phyloP scores from a whole-genome alignment of 2,888 invertebrate species.

The Drosophila mercatorum region DNA sequence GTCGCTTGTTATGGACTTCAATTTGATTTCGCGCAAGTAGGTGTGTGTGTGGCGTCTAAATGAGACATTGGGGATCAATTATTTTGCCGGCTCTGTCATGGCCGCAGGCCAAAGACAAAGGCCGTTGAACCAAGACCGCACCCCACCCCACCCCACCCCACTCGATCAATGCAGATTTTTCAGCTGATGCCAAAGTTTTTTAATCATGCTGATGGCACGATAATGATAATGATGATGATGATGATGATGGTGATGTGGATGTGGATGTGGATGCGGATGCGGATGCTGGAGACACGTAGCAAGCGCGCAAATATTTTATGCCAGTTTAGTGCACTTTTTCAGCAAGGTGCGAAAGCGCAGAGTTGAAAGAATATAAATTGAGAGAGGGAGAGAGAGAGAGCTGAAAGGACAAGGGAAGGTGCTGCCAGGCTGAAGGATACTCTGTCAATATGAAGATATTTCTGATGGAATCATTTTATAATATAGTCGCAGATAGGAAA shows the following conservation, averaged over 20 bases:
- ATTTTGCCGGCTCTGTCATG: conserved; percentile 63
- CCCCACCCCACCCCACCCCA: not conserved
- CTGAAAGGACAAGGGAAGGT: not conserved
- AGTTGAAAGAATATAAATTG: not conserved
- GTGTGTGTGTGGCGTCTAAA: conserved; percentile 39
- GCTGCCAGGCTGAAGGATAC: not conserved
- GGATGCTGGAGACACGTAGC: conserved; percentile 48
- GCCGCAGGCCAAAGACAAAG: conserved; percentile 66
- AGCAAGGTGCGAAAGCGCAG: conserved; percentile 55
- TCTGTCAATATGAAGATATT: not conserved
- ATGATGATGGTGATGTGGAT: conserved; percentile 48
- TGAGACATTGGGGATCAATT: conserved; percentile 80
- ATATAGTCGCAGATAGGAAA: not conserved
- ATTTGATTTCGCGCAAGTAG: conserved; percentile 70
- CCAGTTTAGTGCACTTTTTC: conserved; percentile 57
- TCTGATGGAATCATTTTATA: not conserved
- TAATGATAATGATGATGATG: conserved; percentile 29
- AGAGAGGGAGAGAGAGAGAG: too few relatives aligned
- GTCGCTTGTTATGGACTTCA: conserved; percentile 82
- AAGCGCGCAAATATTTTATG: conserved; percentile 65
- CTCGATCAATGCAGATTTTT: conserved; percentile 62
- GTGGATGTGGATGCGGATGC: conserved; percentile 5
- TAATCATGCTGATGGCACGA: conserved; percentile 67
- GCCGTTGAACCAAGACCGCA: conserved; percentile 56
- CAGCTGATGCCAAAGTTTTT: conserved; percentile 70